phyloP scores from a whole-genome alignment of 2,113 vertebrate species.

The Pardalotus punctatus region DNA sequence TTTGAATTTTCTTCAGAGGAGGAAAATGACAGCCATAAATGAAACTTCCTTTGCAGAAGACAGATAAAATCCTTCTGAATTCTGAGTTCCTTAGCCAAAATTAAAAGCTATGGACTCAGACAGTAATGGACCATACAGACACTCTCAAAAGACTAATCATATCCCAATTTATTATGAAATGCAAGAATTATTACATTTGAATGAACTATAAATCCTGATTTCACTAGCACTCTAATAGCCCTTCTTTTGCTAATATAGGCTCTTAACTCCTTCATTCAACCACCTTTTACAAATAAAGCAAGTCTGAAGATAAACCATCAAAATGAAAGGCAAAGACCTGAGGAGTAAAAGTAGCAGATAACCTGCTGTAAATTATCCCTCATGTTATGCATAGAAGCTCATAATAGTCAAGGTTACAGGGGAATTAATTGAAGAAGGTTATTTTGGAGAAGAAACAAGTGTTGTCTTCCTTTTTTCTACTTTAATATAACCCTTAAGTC shows the following conservation, averaged over 20 bases:
- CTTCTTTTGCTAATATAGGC: not conserved
- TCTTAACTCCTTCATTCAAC: not conserved
- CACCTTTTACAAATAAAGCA: not conserved
- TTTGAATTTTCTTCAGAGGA: slow-evolving; percentile 12
- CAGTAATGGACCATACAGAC: not conserved
- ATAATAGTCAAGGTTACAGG: not conserved
- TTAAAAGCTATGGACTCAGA: not conserved
- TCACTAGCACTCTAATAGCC: not conserved
- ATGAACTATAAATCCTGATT: not conserved
- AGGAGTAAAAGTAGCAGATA: not conserved
- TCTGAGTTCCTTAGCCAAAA: not conserved
- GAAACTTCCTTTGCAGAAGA: not conserved
- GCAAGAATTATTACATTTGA: not conserved
- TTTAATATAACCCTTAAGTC: not conserved
- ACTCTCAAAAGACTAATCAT: not conserved
- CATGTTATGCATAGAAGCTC: not conserved
- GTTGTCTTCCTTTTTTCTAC: not conserved
- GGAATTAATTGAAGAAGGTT: not conserved
- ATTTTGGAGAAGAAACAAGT: not conserved
- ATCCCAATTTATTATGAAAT: not conserved
- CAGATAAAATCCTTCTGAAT: not conserved
- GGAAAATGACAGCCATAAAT: not conserved
- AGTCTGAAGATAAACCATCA: not conserved
- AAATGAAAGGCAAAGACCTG: not conserved
- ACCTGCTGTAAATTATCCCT: not conserved